phyloP scores from a whole-genome alignment of 2,888 invertebrate species.

The Chironomus riparius region DNA sequence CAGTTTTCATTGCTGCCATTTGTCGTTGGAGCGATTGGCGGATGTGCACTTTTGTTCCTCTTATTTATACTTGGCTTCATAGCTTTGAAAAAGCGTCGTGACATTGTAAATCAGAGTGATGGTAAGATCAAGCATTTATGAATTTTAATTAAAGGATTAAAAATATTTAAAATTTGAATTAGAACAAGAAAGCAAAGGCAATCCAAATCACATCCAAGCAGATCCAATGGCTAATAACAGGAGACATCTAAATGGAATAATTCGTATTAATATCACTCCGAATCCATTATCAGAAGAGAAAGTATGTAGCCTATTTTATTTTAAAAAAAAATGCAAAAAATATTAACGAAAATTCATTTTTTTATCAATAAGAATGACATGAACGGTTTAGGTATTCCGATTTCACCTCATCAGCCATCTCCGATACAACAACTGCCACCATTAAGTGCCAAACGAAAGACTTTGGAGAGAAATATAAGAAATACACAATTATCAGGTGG shows the following conservation, averaged over 20 bases:
- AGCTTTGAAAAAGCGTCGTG: constrained; percentile 37
- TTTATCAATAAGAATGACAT: constrained; percentile 12
- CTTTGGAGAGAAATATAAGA: constrained; percentile 38
- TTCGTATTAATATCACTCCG: constrained; percentile 42
- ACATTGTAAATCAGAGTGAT: constrained; percentile 35
- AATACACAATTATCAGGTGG: constrained; percentile 31
- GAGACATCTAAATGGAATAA: constrained; percentile 38
- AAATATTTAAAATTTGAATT: background rate
- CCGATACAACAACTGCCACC: constrained; percentile 35
- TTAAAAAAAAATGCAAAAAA: too few species aligned
- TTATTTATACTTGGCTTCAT: constrained; percentile 38
- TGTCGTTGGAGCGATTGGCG: constrained; percentile 39
- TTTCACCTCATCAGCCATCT: constrained; percentile 29
- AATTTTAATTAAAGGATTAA: background rate
- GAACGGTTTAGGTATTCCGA: constrained; percentile 2
- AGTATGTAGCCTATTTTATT: constrained; percentile 6
- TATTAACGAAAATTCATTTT: too few species aligned
- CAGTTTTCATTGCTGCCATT: constrained; percentile 37
- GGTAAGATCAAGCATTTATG: constrained; percentile 32
- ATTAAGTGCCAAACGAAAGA: constrained; percentile 37
- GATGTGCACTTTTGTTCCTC: constrained; percentile 37
- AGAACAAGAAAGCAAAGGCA: constrained; percentile 40
- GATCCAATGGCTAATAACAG: constrained; percentile 35
- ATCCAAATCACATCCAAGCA: constrained; percentile 41
- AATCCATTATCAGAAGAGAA: constrained; percentile 38